Evolutionary conservation across 2,797 vertebrate genomes (phyloP).

Genomic region (Glossophaga mutica): DNA sequence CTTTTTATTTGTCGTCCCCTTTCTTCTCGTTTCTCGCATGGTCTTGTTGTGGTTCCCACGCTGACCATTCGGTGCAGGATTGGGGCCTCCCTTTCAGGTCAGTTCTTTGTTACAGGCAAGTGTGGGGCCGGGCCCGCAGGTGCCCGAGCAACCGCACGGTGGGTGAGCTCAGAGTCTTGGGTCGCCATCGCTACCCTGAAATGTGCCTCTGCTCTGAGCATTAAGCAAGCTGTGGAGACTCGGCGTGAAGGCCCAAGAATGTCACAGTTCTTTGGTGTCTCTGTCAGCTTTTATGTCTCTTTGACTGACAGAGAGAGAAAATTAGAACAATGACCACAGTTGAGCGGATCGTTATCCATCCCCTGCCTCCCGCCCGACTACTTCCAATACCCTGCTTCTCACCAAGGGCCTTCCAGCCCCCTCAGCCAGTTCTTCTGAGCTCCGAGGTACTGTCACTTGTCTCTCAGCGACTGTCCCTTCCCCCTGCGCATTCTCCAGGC

Average conservation of each 20-base stretch:
- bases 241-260: not conserved
- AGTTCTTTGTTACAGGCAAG: not conserved
- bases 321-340: not conserved
- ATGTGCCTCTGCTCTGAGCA: not conserved
- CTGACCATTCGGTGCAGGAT: not conserved
- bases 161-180: not conserved
- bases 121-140: not conserved
- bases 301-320: not conserved
- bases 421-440: not conserved
- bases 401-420: not conserved
- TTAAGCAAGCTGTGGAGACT: not conserved
- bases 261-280: not conserved
- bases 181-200: not conserved
- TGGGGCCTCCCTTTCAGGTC: not conserved
- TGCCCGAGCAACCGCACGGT: fast-evolving
- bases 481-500: not conserved
- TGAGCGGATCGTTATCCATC: fast-evolving
- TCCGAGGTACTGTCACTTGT: not conserved
- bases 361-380: not conserved
- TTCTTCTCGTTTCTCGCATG: not conserved
- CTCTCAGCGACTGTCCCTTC: not conserved
- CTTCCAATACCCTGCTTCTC: not conserved
- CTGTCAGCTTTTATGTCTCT: not conserved
- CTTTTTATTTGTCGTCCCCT: not conserved
- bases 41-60: not conserved